Evolutionary conservation across 2,888 invertebrate genomes (phyloP).

Genomic region (Hymenopus coronatus): DNA sequence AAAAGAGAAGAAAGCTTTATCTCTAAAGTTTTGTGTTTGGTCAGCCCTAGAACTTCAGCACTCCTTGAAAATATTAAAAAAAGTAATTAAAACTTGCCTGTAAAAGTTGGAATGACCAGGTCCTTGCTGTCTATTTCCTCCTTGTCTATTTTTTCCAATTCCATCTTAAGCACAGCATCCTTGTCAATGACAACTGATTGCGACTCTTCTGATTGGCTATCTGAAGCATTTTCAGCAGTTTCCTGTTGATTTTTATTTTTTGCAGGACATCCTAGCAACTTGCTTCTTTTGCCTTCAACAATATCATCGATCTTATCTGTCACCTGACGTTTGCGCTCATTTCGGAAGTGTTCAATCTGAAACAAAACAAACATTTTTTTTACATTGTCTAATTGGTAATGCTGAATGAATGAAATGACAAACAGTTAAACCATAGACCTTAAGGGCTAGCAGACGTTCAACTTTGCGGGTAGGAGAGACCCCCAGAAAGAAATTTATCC

Average conservation of each 20-base stretch:
- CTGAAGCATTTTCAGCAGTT: constrained; percentile 41
- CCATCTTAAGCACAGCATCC: constrained; percentile 66
- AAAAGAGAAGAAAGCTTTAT: no score
- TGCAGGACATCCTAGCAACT: constrained; percentile 51
- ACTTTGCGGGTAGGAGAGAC: no score
- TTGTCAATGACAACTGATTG: constrained; percentile 46
- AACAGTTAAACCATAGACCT: no score
- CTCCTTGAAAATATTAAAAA: no score
- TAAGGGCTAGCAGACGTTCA: no score
- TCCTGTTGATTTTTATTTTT: constrained; percentile 42
- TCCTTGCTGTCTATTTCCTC: constrained; percentile 54
- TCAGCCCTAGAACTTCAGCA: no score
- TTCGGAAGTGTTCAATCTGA: constrained; percentile 52
- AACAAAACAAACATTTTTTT: constrained; percentile 32
- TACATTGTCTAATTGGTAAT: no score
- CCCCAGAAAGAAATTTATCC: no score
- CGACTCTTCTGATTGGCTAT: constrained; percentile 34
- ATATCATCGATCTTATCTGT: constrained; percentile 67
- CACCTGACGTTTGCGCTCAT: constrained; percentile 62
- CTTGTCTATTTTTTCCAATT: constrained; percentile 62
- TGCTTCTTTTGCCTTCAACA: constrained; percentile 71
- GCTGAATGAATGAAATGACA: no score
- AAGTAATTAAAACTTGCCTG: constrained; percentile 46
- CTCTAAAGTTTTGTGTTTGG: no score
- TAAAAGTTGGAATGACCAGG: constrained; percentile 67